These are phyloP conservation scores for Zalophus californianus DNA, from an alignment of 2,797 vertebrate genomes.

Conservation along the genomic window DNA sequence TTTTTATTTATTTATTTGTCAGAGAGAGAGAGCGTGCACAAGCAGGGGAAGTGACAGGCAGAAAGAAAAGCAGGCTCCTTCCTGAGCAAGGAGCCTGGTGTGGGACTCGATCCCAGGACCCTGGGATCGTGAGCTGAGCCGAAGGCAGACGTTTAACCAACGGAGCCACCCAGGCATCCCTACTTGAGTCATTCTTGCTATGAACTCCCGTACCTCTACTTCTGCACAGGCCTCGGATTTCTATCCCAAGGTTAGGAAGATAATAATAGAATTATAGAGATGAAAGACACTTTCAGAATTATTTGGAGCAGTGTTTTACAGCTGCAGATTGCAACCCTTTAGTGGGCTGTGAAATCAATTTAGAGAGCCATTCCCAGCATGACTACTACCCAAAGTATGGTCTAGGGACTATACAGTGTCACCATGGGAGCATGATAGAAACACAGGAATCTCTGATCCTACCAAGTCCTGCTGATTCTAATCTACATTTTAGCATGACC, in stretches of 20 bases:
- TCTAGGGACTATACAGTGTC: neutral
- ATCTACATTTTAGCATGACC: neutral
- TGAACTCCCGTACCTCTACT: neutral
- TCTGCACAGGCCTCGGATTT: neutral
- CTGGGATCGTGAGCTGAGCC: too few species aligned
- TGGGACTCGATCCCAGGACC: too few species aligned
- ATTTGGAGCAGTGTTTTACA: neutral
- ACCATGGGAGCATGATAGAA: neutral
- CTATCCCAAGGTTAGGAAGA: neutral
- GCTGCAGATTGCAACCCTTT: neutral
- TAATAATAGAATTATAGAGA: neutral
- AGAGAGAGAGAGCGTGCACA: too few species aligned
- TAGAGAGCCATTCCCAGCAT: neutral
- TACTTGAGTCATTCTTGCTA: neutral
- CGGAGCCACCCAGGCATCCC: too few species aligned
- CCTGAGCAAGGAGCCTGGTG: too few species aligned
- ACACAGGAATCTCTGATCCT: neutral
- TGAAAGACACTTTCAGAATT: constrained; percentile 9
- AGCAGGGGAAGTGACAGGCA: too few species aligned
- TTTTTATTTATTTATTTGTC: too few species aligned
- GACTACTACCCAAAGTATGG: neutral
- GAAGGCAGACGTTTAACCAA: too few species aligned
- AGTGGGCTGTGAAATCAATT: neutral
- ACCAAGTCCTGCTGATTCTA: neutral
- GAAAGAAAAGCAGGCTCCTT: too few species aligned